Evolutionary conservation across 2,888 invertebrate genomes (phyloP), one percentile per base, ranked within the genome.

Genomic region (Alcis repandata): DNA sequence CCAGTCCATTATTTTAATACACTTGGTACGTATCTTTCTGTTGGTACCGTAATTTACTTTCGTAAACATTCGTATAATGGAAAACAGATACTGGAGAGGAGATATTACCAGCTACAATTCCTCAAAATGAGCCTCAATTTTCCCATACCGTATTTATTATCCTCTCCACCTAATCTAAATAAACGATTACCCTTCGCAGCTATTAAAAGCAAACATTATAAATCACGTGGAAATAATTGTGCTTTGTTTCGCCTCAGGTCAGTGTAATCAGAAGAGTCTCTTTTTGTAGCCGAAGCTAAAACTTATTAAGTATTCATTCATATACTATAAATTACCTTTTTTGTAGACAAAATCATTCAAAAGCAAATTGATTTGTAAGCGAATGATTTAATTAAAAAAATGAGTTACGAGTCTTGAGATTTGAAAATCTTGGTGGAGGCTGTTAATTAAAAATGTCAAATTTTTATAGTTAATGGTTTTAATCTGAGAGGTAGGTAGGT

Each of bases 171-270:
- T 56, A 79, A 81, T 84, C 79, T 80, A 82, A 83, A 87, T 85
- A 85, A 86, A 84, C 79, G 85, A 84, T 85, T 85, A 87, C 77
- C 78, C 79, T 83, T 79, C 78, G 76, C 78, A 78, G 84, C 82
- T 86, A 87, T 86, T 87, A 87, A 85, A 83, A 86, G 83, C 85
- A 87, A 88, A 88, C 86, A 87, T 85, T 87, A 88, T 88, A 88
- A 88, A 88, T 88, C 88, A 88, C 82, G 86, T 77, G 74, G 84
- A 86, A 89, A 90, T 88, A 88, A 89, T 88, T 85, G 84, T 83
- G 88, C 85, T 89, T 88, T 90, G 89, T 90, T 89, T 88, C 80
- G 91, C 91, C 90, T 70, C 84, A 76, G 90, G 90, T 88, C 86
- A 88, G 85, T 87, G 85, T 90, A 90, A 91, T 91, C 90, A 89